phyloP scores from a whole-genome alignment of 2,888 invertebrate species.

The Amiota minor region DNA sequence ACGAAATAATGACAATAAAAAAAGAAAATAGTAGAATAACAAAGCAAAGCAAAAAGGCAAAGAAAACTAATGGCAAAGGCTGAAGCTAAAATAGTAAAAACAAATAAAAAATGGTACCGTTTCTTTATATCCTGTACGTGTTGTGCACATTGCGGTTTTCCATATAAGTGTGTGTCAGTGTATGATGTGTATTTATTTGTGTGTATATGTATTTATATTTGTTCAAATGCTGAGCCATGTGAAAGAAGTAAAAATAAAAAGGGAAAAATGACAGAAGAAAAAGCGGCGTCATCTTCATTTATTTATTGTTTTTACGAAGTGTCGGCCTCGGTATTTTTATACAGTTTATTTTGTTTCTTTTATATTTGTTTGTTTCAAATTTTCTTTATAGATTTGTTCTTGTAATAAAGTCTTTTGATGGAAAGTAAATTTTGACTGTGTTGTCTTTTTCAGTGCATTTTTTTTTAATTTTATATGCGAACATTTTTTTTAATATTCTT shows the following conservation, averaged over 20 bases:
- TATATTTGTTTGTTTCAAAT: not conserved
- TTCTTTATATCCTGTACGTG: constrained; percentile 24
- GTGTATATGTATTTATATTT: not conserved
- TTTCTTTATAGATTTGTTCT: not conserved
- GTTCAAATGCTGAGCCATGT: too few species aligned
- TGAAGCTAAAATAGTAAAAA: constrained; percentile 17
- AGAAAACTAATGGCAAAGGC: constrained; percentile 1
- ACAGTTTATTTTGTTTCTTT: not conserved
- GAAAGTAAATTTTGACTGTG: too few species aligned
- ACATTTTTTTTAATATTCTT: too few species aligned
- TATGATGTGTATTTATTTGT: not conserved
- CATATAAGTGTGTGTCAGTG: not conserved
- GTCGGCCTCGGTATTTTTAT: not conserved
- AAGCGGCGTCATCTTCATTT: constrained; percentile 19
- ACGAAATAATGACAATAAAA: not conserved
- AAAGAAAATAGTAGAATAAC: not conserved
- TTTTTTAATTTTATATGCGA: too few species aligned
- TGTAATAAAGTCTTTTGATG: too few species aligned
- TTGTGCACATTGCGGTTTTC: constrained; percentile 15
- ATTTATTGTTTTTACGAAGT: constrained; percentile 10
- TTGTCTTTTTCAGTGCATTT: too few species aligned
- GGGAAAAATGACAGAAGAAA: not conserved
- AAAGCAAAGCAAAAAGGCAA: constrained; percentile 9
- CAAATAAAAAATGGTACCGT: constrained; percentile 19
- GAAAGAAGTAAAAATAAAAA: too few species aligned